Evolutionary conservation across 2,113 vertebrate genomes (phyloP).

Genomic region (Halcyon malimbica): DNA sequence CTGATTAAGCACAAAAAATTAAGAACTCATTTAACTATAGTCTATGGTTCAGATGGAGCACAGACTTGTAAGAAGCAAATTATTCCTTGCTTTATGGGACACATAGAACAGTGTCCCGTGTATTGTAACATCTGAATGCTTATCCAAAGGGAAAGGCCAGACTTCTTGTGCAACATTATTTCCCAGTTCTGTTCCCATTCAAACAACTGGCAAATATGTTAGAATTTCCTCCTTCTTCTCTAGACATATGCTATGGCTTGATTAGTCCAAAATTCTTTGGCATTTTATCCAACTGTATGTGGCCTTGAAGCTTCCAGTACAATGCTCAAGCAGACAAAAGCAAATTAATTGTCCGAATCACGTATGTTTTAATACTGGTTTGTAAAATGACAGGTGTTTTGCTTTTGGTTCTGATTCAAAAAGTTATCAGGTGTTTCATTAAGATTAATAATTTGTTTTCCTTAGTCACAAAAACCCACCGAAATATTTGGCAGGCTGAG

Average conservation of each 20-base stretch:
- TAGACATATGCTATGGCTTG: background rate
- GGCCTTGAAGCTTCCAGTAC: background rate
- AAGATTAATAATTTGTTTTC: slow-evolving; percentile 28
- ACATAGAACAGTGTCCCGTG: background rate
- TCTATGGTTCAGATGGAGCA: background rate
- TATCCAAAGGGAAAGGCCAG: background rate
- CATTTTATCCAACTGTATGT: background rate
- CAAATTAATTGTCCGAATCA: background rate
- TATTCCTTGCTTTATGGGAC: background rate
- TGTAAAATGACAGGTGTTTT: background rate
- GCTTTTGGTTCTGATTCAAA: background rate
- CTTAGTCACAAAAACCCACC: background rate
- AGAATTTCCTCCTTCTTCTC: background rate
- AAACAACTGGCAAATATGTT: background rate
- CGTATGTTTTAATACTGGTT: background rate
- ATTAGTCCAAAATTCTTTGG: background rate
- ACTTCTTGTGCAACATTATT: background rate
- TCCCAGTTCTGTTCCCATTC: background rate
- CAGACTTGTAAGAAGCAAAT: background rate
- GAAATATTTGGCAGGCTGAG: background rate
- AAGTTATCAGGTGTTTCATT: slow-evolving; percentile 9
- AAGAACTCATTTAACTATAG: background rate
- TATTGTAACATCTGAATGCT: background rate
- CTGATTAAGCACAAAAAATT: background rate
- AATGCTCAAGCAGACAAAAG: background rate